A percentile compares a stretch with the other conserved stretches of the same genome.
Conservation (phyloP, 2,888 invertebrate species). For the Boloria euphrosyne region DNA sequence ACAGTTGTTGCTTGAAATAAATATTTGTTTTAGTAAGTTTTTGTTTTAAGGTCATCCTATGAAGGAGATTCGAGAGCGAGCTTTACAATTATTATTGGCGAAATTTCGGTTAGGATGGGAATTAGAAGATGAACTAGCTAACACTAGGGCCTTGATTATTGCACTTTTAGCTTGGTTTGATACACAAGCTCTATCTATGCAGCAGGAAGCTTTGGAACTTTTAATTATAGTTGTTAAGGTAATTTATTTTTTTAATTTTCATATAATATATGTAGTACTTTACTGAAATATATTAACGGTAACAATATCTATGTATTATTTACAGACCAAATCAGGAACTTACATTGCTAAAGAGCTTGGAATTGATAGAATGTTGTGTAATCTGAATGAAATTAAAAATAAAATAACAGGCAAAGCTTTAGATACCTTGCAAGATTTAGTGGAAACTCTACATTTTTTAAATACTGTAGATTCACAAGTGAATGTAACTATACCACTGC, state of each 20-base stretch:
- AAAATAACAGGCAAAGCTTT: conserved; percentile 67
- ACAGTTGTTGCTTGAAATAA: neutral
- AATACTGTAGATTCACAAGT: conserved; percentile 68
- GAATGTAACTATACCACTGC: conserved; percentile 57
- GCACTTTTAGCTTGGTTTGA: conserved; percentile 85
- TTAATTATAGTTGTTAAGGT: conserved; percentile 82
- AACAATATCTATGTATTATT: conserved; percentile 43
- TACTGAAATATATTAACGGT: too few relatives aligned
- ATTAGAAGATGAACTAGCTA: conserved; percentile 82
- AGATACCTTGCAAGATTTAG: conserved; percentile 68
- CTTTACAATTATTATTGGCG: conserved; percentile 78
- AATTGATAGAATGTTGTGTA: conserved; percentile 60
- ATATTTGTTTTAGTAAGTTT: neutral
- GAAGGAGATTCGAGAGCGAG: conserved; percentile 82
- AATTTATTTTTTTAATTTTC: conserved; percentile 31
- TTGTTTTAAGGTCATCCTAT: conserved; percentile 75
- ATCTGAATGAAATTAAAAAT: conserved; percentile 64
- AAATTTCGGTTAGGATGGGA: conserved; percentile 85
- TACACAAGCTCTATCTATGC: conserved; percentile 75
- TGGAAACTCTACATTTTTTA: conserved; percentile 66
- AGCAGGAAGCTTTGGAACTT: conserved; percentile 82
- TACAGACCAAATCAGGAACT: conserved; percentile 77
- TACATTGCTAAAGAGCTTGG: conserved; percentile 78
- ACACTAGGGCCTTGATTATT: conserved; percentile 81
- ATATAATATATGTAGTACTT: neutral